Percentiles rank a stretch among this genome's conserved stretches.
phyloP scores from a whole-genome alignment of 35 echinoderm and acorn worm species.

The Nesometra sesokonis region DNA sequence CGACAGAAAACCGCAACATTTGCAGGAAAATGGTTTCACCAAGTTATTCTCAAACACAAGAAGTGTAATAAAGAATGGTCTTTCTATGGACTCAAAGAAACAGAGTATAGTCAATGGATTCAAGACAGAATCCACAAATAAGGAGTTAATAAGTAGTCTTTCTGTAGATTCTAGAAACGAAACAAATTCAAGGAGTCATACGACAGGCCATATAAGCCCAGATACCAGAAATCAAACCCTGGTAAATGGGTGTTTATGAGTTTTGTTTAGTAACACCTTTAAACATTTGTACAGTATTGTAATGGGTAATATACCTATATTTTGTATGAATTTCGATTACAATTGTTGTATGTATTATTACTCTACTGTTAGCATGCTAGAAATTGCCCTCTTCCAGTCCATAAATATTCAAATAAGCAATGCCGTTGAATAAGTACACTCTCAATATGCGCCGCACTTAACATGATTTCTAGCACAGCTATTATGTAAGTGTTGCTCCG shows the following conservation, averaged over 20 bases:
- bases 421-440: too few relatives aligned
- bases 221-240: neutral
- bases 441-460: too few relatives aligned
- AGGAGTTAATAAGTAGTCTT: neutral
- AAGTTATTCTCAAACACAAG: neutral
- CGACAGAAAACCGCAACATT: neutral
- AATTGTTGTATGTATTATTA: too few relatives aligned
- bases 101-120: neutral
- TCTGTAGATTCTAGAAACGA: neutral
- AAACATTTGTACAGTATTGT: too few relatives aligned
- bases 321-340: too few relatives aligned
- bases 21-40: neutral
- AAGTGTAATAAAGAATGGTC: neutral
- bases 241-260: neutral
- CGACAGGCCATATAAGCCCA: neutral
- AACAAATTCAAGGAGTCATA: neutral
- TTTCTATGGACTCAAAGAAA: neutral
- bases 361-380: too few relatives aligned
- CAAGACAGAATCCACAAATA: neutral
- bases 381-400: too few relatives aligned
- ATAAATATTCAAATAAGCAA: too few relatives aligned
- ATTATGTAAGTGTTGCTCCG: too few relatives aligned
- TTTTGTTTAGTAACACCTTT: too few relatives aligned
- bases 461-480: too few relatives aligned
- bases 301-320: too few relatives aligned